phyloP scores from a whole-genome alignment of 2,113 vertebrate species.

The Pterocles gutturalis region DNA sequence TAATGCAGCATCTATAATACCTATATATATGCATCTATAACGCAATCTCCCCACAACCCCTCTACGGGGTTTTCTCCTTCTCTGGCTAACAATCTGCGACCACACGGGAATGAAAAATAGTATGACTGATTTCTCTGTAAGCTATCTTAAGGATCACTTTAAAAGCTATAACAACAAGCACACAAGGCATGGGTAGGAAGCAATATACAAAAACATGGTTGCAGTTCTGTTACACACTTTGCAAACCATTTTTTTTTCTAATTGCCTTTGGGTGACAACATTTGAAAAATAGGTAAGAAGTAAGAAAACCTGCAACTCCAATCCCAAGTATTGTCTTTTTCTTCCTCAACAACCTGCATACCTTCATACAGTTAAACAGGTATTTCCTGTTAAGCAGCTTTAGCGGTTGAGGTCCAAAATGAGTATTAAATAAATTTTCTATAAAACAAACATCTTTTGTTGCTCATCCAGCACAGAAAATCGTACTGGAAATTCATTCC shows the following conservation, averaged over 20 bases:
- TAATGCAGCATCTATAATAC: not conserved
- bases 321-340: not conserved
- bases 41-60: not conserved
- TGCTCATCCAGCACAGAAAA: not conserved
- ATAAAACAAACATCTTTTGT: not conserved
- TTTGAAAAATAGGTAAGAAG: not conserved
- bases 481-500: not conserved
- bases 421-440: not conserved
- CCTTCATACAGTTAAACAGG: not conserved
- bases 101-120: fast-evolving
- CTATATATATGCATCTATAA: not conserved
- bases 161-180: not conserved
- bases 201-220: not conserved
- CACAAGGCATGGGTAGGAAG: not conserved
- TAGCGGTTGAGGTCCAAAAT: not conserved
- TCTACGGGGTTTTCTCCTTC: not conserved
- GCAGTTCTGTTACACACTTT: not conserved
- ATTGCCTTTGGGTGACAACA: not conserved
- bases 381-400: not conserved
- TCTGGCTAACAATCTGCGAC: not conserved
- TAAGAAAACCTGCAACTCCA: not conserved
- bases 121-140: not conserved
- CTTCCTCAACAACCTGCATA: not conserved
- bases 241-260: not conserved
- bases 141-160: not conserved